Evolutionary conservation across 2,797 vertebrate species (phyloP).

Genomic region (Galagoides demidoff): DNA sequence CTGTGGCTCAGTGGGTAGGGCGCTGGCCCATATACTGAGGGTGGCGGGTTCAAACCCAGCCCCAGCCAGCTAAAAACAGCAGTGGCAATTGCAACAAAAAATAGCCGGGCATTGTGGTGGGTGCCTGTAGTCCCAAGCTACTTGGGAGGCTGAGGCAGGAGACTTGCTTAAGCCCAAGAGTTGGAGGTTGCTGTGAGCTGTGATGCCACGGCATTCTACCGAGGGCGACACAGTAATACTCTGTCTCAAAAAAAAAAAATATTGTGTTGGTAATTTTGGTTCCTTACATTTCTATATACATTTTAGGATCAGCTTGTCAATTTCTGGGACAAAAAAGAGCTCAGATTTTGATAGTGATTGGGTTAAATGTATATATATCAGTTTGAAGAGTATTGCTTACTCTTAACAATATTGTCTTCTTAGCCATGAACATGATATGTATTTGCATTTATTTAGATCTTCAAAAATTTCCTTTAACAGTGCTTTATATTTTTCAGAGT

Average conservation of each 20-base stretch:
- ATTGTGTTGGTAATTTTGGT: not conserved
- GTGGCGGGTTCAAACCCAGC: no score
- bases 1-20: no score
- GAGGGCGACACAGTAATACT: no score
- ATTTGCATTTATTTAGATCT: not conserved
- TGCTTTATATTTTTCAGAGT: conserved; percentile 28
- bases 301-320: not conserved
- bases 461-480: not conserved
- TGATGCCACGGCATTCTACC: no score
- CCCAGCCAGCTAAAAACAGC: no score
- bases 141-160: no score
- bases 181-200: no score
- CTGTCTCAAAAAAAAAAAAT: not conserved
- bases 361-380: not conserved
- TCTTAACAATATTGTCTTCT: conserved; percentile 1
- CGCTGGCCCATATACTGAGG: no score
- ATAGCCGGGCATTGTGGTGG: no score
- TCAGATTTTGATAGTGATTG: conserved; percentile 4
- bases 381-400: not conserved
- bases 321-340: not conserved
- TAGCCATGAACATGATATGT: not conserved
- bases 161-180: no score
- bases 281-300: not conserved
- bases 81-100: no score
- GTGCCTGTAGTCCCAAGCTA: no score